phyloP scores from a whole-genome alignment of 2,113 vertebrate species.

The Bubalus kerabau region DNA sequence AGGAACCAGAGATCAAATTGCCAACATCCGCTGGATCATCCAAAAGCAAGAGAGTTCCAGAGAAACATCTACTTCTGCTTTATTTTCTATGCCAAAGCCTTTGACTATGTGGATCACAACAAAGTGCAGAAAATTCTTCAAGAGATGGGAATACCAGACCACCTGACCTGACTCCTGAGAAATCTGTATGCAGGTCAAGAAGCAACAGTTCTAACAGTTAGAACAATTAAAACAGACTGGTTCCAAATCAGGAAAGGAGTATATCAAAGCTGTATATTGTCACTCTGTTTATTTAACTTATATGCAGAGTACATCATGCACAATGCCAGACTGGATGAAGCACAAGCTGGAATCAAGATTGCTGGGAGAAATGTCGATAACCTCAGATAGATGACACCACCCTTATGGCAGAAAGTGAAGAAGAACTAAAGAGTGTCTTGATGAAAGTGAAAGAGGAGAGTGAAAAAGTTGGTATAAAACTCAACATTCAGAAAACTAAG shows the following conservation, averaged over 20 bases:
- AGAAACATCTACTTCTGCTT: background rate
- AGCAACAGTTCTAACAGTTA: background rate
- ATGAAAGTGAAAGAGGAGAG: background rate
- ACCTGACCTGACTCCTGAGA: background rate
- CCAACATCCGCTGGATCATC: background rate
- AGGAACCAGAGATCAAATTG: background rate
- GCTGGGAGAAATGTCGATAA: background rate
- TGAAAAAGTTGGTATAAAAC: background rate
- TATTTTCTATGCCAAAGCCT: background rate
- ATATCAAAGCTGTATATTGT: background rate
- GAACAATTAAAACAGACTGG: background rate
- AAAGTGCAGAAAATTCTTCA: background rate
- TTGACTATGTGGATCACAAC: background rate
- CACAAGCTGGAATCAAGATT: background rate
- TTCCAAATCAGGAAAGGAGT: background rate
- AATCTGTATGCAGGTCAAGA: background rate
- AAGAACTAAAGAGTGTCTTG: background rate
- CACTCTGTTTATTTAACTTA: background rate
- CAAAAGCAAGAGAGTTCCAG: background rate
- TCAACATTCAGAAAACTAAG: background rate
- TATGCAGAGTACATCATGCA: background rate
- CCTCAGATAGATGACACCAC: background rate
- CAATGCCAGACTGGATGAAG: background rate
- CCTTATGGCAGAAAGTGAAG: background rate
- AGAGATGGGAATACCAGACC: background rate